A percentile compares a stretch with the other conserved stretches of the same genome.
These are phyloP conservation scores for Pygoscelis adeliae DNA, from an alignment of 2,113 vertebrate species.

Conservation along the genomic window DNA sequence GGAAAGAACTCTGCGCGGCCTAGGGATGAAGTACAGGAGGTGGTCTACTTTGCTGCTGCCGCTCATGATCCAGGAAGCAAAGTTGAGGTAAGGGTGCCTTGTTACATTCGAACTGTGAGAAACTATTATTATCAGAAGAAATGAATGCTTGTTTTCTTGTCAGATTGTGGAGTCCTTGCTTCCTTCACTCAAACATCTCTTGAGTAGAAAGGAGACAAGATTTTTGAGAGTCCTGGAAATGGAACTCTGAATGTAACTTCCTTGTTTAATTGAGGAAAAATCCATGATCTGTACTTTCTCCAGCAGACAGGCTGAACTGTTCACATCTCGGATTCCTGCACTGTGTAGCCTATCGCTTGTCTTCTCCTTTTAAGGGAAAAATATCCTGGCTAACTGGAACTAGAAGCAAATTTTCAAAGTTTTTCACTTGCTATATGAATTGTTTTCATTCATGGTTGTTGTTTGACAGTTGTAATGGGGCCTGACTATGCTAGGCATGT, in stretches of 20 bases:
- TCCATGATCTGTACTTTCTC: neutral
- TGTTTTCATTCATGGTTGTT: neutral
- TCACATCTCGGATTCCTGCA: neutral
- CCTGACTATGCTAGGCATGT: neutral
- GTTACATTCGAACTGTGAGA: neutral
- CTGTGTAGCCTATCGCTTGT: fast-evolving
- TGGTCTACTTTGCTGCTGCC: constrained; percentile 76
- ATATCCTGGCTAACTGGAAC: neutral
- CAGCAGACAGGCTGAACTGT: neutral
- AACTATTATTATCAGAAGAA: neutral
- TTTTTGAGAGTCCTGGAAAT: neutral
- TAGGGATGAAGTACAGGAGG: constrained; percentile 82
- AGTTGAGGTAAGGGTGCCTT: constrained; percentile 75
- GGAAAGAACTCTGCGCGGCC: constrained; percentile 84
- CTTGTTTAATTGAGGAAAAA: neutral
- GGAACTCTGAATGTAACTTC: neutral
- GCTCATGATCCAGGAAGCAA: constrained; percentile 75
- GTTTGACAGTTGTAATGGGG: neutral
- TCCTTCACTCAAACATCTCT: neutral
- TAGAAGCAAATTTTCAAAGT: neutral
- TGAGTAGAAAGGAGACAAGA: neutral
- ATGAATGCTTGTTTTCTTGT: neutral
- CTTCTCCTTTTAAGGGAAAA: neutral
- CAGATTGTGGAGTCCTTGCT: neutral
- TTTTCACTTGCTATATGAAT: neutral